These are phyloP conservation scores for Centropus unirufus DNA, from an alignment of 2,113 vertebrate species.

Conservation along the genomic window DNA sequence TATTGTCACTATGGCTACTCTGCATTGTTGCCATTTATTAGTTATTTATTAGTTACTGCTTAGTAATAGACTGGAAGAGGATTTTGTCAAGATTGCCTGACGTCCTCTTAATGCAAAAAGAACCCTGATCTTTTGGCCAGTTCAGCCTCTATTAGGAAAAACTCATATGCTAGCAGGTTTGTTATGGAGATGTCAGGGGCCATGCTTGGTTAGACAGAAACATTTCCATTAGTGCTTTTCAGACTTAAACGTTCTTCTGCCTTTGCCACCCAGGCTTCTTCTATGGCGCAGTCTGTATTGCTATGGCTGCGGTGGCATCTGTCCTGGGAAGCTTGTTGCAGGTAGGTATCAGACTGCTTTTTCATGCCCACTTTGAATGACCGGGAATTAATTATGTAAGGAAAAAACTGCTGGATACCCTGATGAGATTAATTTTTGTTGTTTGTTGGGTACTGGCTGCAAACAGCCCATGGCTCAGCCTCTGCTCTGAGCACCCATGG, in stretches of 20 bases:
- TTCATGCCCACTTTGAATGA: neutral
- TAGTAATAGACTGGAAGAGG: neutral
- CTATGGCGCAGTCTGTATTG: conserved; percentile 90
- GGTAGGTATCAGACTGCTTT: conserved; percentile 73
- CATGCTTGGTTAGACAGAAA: neutral
- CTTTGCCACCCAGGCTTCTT: conserved; percentile 82
- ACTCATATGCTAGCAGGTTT: neutral
- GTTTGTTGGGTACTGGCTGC: neutral
- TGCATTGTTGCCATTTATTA: neutral
- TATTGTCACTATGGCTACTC: neutral
- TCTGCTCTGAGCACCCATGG: neutral
- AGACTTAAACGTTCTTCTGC: neutral
- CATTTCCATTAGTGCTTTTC: neutral
- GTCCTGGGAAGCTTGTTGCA: conserved; percentile 88
- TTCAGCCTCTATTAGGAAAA: neutral
- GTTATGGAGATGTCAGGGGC: neutral
- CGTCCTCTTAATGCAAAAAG: neutral
- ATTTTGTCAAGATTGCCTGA: neutral
- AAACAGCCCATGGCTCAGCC: neutral
- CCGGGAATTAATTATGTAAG: neutral
- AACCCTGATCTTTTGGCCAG: neutral
- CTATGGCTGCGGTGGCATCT: conserved; percentile 92
- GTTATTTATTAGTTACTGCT: conserved; percentile 7
- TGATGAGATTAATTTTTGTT: neutral
- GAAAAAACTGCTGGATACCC: neutral